A percentile compares a stretch with the other conserved stretches of the same genome.
Evolutionary conservation across 1,140 invertebrate species (phyloP).

Genomic region (Phortica variegata): DNA sequence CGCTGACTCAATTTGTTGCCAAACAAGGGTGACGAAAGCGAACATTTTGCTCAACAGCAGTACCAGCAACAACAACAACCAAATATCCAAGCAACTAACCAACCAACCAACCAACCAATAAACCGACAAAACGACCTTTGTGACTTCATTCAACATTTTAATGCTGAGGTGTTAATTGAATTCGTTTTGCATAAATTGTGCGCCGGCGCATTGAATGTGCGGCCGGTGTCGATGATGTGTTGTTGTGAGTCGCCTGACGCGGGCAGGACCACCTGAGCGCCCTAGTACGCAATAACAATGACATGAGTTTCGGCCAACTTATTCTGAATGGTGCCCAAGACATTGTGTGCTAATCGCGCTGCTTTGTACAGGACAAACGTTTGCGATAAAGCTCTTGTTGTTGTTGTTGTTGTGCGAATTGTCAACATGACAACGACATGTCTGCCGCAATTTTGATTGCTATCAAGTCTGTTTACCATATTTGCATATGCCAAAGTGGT

Average conservation of each 20-base stretch:
- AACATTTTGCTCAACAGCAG: too few relatives aligned
- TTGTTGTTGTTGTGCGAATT: constrained; percentile 39
- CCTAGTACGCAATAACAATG: constrained; percentile 2
- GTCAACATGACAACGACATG: constrained; percentile 47
- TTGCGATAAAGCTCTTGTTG: too few relatives aligned
- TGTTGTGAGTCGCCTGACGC: too few relatives aligned
- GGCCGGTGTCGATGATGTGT: too few relatives aligned
- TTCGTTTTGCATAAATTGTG: constrained; percentile 55
- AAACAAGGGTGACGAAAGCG: constrained; percentile 38
- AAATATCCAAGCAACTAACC: constrained; percentile 12
- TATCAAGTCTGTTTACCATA: constrained; percentile 31
- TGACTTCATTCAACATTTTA: constrained; percentile 25
- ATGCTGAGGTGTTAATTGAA: constrained; percentile 55
- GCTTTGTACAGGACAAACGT: too few relatives aligned
- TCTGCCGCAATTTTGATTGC: constrained; percentile 30
- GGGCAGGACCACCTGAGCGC: constrained; percentile 45
- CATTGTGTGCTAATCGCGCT: constrained; percentile 43
- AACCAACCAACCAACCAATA: too few relatives aligned
- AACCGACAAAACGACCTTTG: too few relatives aligned
- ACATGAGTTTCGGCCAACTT: too few relatives aligned
- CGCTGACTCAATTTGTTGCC: constrained; percentile 21
- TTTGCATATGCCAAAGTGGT: constrained; percentile 42
- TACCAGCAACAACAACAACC: too few relatives aligned
- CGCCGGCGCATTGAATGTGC: neutral
- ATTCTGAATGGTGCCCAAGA: neutral